Evolutionary conservation across 1,140 invertebrate genomes (phyloP), one percentile per base, ranked within the genome.

Genomic region (Heliothis subflexa): DNA sequence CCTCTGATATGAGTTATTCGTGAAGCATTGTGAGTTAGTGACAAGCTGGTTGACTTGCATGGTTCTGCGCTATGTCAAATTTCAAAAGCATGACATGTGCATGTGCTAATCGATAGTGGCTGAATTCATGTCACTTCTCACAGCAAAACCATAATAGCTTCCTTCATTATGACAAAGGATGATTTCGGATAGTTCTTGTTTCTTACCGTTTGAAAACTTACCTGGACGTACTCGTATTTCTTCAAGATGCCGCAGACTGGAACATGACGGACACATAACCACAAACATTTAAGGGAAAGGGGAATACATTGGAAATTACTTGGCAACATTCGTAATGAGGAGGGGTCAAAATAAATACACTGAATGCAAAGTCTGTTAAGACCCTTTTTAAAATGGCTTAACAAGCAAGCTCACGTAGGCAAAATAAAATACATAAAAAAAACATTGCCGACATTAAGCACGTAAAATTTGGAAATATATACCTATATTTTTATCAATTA

Each of bases 71-170:
- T 13, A 25, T 57, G 21, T 10, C 9, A 57, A 64, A 18, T 28
- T 3, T 33, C 12, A 33, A 64, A 25, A 64, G 61, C 40, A 10
- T 47, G n/a, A 45, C n/a, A 11, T 10, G 33, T 16, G 16, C 45
- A 40, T 47, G 18, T 16, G 33, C 61, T 45, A 9, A 18, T n/a
- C 18, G 40, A 12, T 64, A 18, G 11, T 64, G 9, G 9, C 28
- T 64, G 3, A 25, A 45, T 18, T 45, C 9, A 18, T 47, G 40
- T 18, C 10, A 47, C 40, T 47, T n/a, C n/a, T 64, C 33, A 64
- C 40, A 64, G 61, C 61, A 64, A 64, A 64, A 47, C 61, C 33
- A 64, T 12, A 33, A 16, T 47, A 64, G 61, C 61, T 64, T 14
- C 13, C 13, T 28, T 55, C 7, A 18, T 10, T 18, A 18, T 2